Evolutionary conservation across 2,113 vertebrate species (phyloP).

Genomic region (Hirundichthys speculiger): DNA sequence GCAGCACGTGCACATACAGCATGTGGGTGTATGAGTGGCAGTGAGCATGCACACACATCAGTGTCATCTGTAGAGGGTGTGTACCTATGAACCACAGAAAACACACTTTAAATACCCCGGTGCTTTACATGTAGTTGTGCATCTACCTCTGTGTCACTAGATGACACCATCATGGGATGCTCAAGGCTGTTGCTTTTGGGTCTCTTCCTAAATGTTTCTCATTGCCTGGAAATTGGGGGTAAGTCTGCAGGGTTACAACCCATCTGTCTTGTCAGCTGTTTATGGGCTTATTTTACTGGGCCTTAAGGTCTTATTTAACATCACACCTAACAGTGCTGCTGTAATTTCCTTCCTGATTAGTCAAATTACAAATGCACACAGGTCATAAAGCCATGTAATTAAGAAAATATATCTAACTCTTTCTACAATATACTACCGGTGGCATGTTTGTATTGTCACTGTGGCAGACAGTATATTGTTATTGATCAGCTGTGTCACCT

Average conservation of each 20-base stretch:
- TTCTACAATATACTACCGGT: constrained; percentile 21
- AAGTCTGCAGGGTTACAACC: constrained; percentile 59
- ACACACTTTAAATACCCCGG: constrained; percentile 50
- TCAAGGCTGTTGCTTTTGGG: constrained; percentile 69
- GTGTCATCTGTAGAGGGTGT: constrained; percentile 63
- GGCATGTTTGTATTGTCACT: constrained; percentile 20
- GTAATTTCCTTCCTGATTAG: constrained; percentile 34
- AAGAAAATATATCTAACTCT: constrained; percentile 3
- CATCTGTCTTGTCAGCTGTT: constrained; percentile 59
- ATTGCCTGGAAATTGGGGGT: constrained; percentile 68
- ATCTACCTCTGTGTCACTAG: constrained; percentile 34
- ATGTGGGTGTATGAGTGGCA: constrained; percentile 24
- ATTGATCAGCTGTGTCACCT: constrained; percentile 42
- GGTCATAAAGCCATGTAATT: constrained; percentile 27
- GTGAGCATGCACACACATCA: constrained; percentile 9
- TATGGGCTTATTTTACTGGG: constrained; percentile 60
- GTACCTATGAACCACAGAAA: constrained; percentile 56
- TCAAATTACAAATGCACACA: constrained; percentile 43
- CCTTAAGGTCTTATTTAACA: constrained; percentile 57
- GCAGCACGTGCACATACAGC: neutral
- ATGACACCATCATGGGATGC: constrained; percentile 72
- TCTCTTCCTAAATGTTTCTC: constrained; percentile 63
- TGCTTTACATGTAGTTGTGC: constrained; percentile 13
- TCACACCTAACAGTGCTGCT: constrained; percentile 31
- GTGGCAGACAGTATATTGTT: constrained; percentile 19